A percentile compares a stretch with the other conserved stretches of the same genome.
These are phyloP conservation scores for Drosophila navojoa DNA, from an alignment of 1,140 invertebrate species.

Conservation along the genomic window DNA sequence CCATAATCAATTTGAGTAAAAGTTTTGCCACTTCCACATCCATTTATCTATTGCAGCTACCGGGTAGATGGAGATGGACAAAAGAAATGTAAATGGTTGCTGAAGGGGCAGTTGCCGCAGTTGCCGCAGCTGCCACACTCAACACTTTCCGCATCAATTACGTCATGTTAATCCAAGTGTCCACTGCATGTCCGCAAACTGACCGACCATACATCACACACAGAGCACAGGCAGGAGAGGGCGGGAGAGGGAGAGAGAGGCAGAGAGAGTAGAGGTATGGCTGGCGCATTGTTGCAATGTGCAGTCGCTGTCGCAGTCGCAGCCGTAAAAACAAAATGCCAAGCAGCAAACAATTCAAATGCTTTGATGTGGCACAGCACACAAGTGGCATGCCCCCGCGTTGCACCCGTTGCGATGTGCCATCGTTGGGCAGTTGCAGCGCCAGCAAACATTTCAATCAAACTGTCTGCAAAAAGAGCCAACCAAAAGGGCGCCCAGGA, in stretches of 20 bases:
- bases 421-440: constrained; percentile 29
- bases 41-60: background rate
- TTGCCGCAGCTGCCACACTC: constrained; percentile 72
- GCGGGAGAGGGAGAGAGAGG: background rate
- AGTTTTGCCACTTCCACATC: constrained; percentile 20
- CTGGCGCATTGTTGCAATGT: constrained; percentile 69
- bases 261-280: background rate
- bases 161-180: constrained; percentile 82
- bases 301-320: constrained; percentile 50
- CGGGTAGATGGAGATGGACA: background rate
- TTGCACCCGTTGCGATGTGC: background rate
- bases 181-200: constrained; percentile 83
- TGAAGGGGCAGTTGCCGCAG: constrained; percentile 16
- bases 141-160: constrained; percentile 83
- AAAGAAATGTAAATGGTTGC: background rate
- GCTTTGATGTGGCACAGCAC: constrained; percentile 52
- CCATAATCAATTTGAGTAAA: constrained; percentile 58
- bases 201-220: constrained; percentile 81
- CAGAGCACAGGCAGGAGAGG: too few relatives aligned
- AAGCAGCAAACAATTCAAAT: constrained; percentile 61
- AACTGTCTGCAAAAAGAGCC: constrained; percentile 45
- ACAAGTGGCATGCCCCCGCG: background rate
- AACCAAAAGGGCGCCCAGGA: constrained; percentile 29
- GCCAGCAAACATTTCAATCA: constrained; percentile 80
- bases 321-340: constrained; percentile 62